Evolutionary conservation across 2,888 invertebrate genomes (phyloP), one percentile per base, ranked within the genome.

Genomic region (Caenorhabditis virilis): DNA sequence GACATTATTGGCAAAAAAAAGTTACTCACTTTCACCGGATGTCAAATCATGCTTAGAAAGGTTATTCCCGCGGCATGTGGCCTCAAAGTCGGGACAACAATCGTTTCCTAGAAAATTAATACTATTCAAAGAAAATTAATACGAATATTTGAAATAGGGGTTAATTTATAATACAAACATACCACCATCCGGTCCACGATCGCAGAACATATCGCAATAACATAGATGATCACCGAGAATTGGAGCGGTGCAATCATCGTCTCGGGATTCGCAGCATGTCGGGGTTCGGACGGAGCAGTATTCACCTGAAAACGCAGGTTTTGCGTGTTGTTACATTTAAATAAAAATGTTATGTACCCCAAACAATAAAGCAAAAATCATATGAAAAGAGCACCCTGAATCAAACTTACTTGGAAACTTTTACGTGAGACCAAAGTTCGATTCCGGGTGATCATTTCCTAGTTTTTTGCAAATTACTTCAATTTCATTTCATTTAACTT

Each of bases 61-160:
- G 36, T 53, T 57, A 46, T 50, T 50, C n/a, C 89, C 88, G 71
- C 85, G 86, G 81, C 95, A 95, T 65, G 88, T 88, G 0, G 88
- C 86, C 84, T 88, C 88, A 84, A 90, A 95, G 85, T 95, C 95
- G 0, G 95, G 95, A 81, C 95, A 95, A 84, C 95, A 95, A 84
- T 95, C 95, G 74, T 89, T 89, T 35, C 88, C 87, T 11, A 85
- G 25, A 59, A 25, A 46, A 30, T 33, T 30, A 4, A 13, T 11
- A 7, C 7, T 6, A 36, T 15, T 27, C 15, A 20, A 11, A 18
- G 39, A 18, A 39, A n/a, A n/a, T n/a, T n/a, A n/a, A n/a, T n/a
- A n/a, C n/a, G n/a, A n/a, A n/a, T n/a, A n/a, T n/a, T n/a, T n/a
- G n/a, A n/a, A n/a, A n/a, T n/a, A n/a, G n/a, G n/a, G n/a, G n/a